Conservation (phyloP, 2,888 invertebrate genomes). For the Andrena dorsata region DNA sequence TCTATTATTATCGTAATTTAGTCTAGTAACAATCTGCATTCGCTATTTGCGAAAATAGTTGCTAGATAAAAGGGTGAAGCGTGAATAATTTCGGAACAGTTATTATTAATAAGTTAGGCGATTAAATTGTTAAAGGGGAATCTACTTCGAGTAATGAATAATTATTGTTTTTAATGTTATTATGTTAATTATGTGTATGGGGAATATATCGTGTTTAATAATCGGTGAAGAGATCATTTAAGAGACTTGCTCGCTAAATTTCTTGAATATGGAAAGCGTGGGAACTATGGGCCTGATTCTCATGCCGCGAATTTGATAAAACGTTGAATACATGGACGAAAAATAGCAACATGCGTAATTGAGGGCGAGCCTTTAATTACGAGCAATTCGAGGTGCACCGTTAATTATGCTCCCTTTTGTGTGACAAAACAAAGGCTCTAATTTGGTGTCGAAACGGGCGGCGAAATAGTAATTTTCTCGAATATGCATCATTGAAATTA, state of each 20-base stretch:
- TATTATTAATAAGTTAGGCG: too few relatives aligned
- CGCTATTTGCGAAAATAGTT: too few relatives aligned
- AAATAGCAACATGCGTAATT: conserved; percentile 14
- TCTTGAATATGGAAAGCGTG: conserved; percentile 38
- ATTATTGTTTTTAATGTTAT: neutral
- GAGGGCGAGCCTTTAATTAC: conserved; percentile 11
- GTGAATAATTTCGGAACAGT: too few relatives aligned
- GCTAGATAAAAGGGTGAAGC: too few relatives aligned
- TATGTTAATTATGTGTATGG: neutral
- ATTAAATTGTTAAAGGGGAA: too few relatives aligned
- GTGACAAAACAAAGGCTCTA: neutral
- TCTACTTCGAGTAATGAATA: too few relatives aligned
- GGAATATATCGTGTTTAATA: neutral
- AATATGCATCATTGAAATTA: neutral
- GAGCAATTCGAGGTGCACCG: conserved; percentile 4
- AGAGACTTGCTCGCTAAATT: neutral
- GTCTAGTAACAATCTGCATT: too few relatives aligned
- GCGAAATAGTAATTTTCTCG: neutral
- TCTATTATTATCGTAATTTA: too few relatives aligned
- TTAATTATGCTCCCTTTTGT: conserved; percentile 37
- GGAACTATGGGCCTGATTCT: conserved; percentile 12
- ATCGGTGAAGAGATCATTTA: conserved; percentile 2
- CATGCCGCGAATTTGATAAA: conserved; percentile 30
- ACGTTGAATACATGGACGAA: neutral
- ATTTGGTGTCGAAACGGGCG: neutral